Percentiles rank a stretch among this genome's conserved stretches.
Conservation (phyloP, 1,140 invertebrate species). For the Aphelinus certus region DNA sequence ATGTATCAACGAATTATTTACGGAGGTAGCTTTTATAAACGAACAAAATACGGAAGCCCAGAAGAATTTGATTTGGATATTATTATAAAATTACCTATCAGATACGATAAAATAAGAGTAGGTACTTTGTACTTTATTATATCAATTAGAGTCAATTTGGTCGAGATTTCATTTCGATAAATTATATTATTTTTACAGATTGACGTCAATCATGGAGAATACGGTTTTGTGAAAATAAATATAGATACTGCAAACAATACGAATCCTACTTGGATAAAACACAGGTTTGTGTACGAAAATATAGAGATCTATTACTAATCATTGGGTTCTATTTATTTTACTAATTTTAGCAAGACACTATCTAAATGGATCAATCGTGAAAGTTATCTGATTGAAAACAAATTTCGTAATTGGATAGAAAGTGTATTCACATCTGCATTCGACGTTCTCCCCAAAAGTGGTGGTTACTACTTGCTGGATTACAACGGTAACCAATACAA, state of each 20-base stretch:
- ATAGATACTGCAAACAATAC: conserved; percentile 13
- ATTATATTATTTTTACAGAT: conserved; percentile 20
- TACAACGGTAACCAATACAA: no score
- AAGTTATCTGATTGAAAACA: conserved; percentile 60
- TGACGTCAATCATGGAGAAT: conserved; percentile 26
- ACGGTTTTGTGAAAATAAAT: conserved; percentile 43
- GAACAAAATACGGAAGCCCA: conserved; percentile 64
- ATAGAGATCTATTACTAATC: not conserved
- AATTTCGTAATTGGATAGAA: conserved; percentile 63
- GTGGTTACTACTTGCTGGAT: no score
- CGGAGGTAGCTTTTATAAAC: conserved; percentile 68
- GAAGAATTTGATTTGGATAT: conserved; percentile 70
- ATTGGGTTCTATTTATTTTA: not conserved
- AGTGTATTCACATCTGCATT: conserved; percentile 54
- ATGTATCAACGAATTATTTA: conserved; percentile 57
- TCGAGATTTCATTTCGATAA: not conserved
- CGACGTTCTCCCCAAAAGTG: conserved; percentile 40
- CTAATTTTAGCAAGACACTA: conserved; percentile 52
- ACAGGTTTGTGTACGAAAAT: conserved; percentile 27
- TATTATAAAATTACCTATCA: conserved; percentile 54
- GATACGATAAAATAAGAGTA: conserved; percentile 1
- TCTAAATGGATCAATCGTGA: conserved; percentile 54
- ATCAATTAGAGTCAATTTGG: not conserved
- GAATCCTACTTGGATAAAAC: conserved; percentile 30
- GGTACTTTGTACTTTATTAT: not conserved